Evolutionary conservation across 2,888 invertebrate species (phyloP).

Genomic region (Hydriomena furcata): DNA sequence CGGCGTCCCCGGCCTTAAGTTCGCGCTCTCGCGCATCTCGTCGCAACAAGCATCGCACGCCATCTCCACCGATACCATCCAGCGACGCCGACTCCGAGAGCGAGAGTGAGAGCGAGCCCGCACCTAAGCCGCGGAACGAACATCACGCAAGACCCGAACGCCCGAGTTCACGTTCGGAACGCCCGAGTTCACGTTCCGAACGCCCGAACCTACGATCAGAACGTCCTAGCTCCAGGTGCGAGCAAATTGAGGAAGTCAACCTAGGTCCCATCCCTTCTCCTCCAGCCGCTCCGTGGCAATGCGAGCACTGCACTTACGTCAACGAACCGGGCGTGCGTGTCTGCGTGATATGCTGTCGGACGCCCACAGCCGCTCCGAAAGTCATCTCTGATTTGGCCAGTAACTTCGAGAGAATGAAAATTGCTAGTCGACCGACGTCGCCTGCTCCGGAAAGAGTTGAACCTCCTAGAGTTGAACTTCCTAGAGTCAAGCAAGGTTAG

Average conservation of each 20-base stretch:
- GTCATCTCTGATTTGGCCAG: slow-evolving; percentile 40
- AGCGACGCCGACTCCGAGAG: slow-evolving; percentile 86
- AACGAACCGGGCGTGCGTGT: slow-evolving; percentile 91
- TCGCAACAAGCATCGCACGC: slow-evolving; percentile 64
- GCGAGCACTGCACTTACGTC: slow-evolving; percentile 95
- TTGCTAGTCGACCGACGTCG: slow-evolving; percentile 32
- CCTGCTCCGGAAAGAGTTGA: slow-evolving; percentile 35
- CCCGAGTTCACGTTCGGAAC: slow-evolving; percentile 8
- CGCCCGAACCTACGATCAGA: slow-evolving; percentile 13
- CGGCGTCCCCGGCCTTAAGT: slow-evolving; percentile 87
- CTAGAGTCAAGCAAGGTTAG: slow-evolving; percentile 78
- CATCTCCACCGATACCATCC: slow-evolving; percentile 71
- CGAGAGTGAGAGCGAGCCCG: slow-evolving; percentile 58
- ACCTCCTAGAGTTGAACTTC: slow-evolving; percentile 51
- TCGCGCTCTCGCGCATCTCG: slow-evolving; percentile 88
- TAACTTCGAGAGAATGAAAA: slow-evolving; percentile 42
- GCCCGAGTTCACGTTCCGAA: slow-evolving; percentile 3
- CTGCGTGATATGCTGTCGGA: slow-evolving; percentile 94
- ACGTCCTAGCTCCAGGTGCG: slow-evolving; percentile 5
- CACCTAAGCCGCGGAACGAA: slow-evolving; percentile 23
- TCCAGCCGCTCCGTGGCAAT: slow-evolving; percentile 89
- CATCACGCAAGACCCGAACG: slow-evolving; percentile 9
- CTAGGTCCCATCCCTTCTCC: slow-evolving; percentile 76
- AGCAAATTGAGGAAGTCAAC: slow-evolving; percentile 48
- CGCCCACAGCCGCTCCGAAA: slow-evolving; percentile 79